Base-by-base conservation (phyloP, 2,797 vertebrate genomes). In the Sebastes nivosus region DNA sequence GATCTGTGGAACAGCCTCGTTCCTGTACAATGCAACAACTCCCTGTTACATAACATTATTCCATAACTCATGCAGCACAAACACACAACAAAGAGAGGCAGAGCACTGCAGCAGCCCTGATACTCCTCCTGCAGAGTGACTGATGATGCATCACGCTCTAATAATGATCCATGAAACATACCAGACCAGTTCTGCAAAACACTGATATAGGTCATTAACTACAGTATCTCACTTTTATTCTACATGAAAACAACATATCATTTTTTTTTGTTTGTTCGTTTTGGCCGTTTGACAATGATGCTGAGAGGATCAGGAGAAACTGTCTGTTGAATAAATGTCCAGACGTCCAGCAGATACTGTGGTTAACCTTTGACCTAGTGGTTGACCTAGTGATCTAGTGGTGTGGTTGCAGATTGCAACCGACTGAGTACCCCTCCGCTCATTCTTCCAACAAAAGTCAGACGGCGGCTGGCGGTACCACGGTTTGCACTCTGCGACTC, bases 31-130 rank as follows among this genome's bases (percentile, higher is more conserved):
- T 11, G 30, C 30, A 86, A 74, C 59, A 75, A 61, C 78, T 85
- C 76, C 79, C 83, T 64, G 59, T 88, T 87, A 81, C 72, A 57
- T 87, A 82, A 90, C 61, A 52, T 36, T 66, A 58, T 76, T 78
- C 79, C 80, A 76, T 78, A 85, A 83, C 67, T 77, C 75, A 71
- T 29, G 38, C 30, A 69, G 29, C 67, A 60, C 38, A 55, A 30
- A 67, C 59, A 74, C 32, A 82, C 42, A 72, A 79, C 80, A 79
- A 67, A 76, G 72, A 68, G 20, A 50, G 14, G 24, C 55, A 22
- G 55, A 74, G 70, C 81, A 16, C 70, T 82, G 82, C 73, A 77
- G 84, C 73, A 72, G 69, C 57, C 25, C 24, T 6, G 13, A 6
- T 22, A 0, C 65, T 76, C 42, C 1, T 52, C 77, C 77, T 88